phyloP scores from a whole-genome alignment of 2,113 vertebrate species.

The Thunnus thynnus region DNA sequence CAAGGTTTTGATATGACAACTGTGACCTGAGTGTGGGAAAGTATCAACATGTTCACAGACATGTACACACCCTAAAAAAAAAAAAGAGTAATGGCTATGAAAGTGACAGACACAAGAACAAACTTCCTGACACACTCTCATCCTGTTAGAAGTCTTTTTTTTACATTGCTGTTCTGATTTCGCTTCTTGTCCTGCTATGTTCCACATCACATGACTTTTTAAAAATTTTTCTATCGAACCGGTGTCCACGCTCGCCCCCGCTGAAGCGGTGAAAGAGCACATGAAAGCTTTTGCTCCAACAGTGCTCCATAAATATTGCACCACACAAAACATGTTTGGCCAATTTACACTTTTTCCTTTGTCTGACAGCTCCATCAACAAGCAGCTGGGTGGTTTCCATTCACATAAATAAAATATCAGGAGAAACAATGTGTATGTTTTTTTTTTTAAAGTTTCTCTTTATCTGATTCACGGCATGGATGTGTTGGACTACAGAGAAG shows the following conservation, averaged over 20 bases:
- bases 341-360: constrained; percentile 72
- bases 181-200: constrained; percentile 5
- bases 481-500: constrained; percentile 56
- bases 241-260: constrained; percentile 43
- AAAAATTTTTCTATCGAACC: constrained; percentile 8
- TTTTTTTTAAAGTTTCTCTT: constrained; percentile 38
- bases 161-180: background rate
- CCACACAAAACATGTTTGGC: constrained; percentile 63
- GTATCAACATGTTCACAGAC: constrained; percentile 6
- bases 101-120: constrained; percentile 13
- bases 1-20: background rate
- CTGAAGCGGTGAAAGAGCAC: constrained; percentile 39
- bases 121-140: constrained; percentile 30
- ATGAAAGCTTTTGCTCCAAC: constrained; percentile 62
- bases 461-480: constrained; percentile 49
- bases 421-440: constrained; percentile 39
- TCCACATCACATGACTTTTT: constrained; percentile 1
- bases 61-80: constrained; percentile 7
- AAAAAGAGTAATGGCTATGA: background rate
- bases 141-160: constrained; percentile 18
- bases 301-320: constrained; percentile 77
- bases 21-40: constrained; percentile 15
- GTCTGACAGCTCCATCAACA: constrained; percentile 75
- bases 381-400: constrained; percentile 62
- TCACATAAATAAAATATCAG: constrained; percentile 78